Evolutionary conservation across 2,888 invertebrate genomes (phyloP).

Genomic region (Endomychus coccineus): DNA sequence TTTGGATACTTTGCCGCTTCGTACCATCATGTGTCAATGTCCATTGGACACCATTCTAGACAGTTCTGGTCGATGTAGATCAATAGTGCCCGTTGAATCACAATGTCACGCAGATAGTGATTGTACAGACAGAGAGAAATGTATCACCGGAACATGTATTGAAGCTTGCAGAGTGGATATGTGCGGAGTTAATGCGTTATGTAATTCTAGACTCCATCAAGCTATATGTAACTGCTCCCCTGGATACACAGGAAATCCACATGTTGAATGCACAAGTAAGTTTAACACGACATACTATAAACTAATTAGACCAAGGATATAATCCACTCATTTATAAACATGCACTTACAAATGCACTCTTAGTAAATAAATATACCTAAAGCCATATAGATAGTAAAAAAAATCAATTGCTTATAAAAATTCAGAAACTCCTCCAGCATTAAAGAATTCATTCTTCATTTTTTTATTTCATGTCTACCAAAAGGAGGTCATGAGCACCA

Average conservation of each 20-base stretch:
- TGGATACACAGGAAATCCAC: constrained; percentile 71
- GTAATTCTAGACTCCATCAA: constrained; percentile 66
- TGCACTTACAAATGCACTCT: too few relatives aligned
- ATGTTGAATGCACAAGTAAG: constrained; percentile 59
- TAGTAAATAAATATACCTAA: too few relatives aligned
- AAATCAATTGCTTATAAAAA: too few relatives aligned
- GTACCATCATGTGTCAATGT: constrained; percentile 82
- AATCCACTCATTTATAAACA: too few relatives aligned
- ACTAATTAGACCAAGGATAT: neutral
- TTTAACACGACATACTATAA: constrained; percentile 6
- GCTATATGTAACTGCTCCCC: constrained; percentile 72
- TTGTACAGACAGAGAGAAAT: constrained; percentile 66
- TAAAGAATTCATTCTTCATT: too few relatives aligned
- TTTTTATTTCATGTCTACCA: too few relatives aligned
- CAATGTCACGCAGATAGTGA: constrained; percentile 69
- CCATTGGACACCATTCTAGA: constrained; percentile 73
- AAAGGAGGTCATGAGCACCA: too few relatives aligned
- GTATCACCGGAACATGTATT: constrained; percentile 66
- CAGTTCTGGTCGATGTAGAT: constrained; percentile 62
- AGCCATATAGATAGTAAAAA: too few relatives aligned
- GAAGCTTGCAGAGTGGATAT: constrained; percentile 70
- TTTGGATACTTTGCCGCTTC: constrained; percentile 68
- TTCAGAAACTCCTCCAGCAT: too few relatives aligned
- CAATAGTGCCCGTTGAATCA: constrained; percentile 39
- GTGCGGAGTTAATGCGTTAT: constrained; percentile 79